Base-by-base conservation (phyloP, 2,888 invertebrate species). In the Poecilobothrus nobilitatus region DNA sequence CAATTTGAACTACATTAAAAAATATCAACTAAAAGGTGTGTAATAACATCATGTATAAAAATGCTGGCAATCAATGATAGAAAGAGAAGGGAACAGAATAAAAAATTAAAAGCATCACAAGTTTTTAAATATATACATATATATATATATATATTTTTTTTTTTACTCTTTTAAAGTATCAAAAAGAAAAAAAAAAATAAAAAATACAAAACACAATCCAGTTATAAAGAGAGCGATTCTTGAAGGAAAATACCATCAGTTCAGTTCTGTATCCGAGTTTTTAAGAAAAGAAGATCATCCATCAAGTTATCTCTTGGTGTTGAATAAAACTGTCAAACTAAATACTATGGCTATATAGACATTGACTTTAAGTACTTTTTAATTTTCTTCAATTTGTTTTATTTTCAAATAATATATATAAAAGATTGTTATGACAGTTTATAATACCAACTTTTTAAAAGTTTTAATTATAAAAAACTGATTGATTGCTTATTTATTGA, bases 271-370 rank as follows among this genome's bases (percentile, higher is more conserved):
- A 53, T 53, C 53, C 53, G 53, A 53, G 53, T 53, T 18, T 53
- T 12, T 12, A 4, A 37, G 2, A 53, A 53, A 53, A 53, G 18
- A 12, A 53, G 53, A 53, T 53, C 53, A 53, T 53, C 53, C 53
- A 53, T 53, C 53, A 53, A 53, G 53, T 53, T 53, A 53, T 53
- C 53, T 53, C 18, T 18, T 18, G n/a, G 53, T 53, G 53, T 53
- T 53, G 53, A 53, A 53, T 53, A 53, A 53, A 53, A 53, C 53
- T 53, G 53, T 53, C 53, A 53, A 53, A 53, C 53, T 53, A 53
- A 53, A 53, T 53, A 53, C 53, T 15, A 15, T 2, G 15, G 27
- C 27, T 27, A 27, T 27, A 53, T 18, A 53, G n/a, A 18, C 15
- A 18, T 53, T 6, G 18, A 15, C 3, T 53, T n/a, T 41, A 41